Conservation (phyloP, 2,888 invertebrate genomes). For the Netelia fuscicornis region DNA sequence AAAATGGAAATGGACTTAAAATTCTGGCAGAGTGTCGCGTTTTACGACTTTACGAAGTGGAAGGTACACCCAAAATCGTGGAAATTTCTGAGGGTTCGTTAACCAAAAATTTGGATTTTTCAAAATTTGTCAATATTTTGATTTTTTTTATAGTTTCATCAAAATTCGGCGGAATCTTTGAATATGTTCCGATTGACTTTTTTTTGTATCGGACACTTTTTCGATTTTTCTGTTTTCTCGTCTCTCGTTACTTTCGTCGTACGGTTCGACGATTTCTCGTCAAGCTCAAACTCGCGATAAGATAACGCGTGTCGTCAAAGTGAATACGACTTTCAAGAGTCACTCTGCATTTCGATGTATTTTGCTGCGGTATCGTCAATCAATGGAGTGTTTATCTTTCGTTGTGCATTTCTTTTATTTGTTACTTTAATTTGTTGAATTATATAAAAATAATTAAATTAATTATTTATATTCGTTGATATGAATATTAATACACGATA, state of each 20-base stretch:
- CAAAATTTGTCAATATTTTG: constrained; percentile 1
- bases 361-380: constrained; percentile 27
- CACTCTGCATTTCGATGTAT: background rate
- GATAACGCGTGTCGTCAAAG: constrained; percentile 43
- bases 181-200: background rate
- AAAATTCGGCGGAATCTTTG: background rate
- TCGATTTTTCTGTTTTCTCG: constrained; percentile 33
- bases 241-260: background rate
- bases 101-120: constrained; percentile 13
- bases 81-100: constrained; percentile 75
- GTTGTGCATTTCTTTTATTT: no score
- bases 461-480: background rate
- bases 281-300: constrained; percentile 56
- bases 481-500: background rate
- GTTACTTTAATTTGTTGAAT: no score
- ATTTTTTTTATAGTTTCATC: background rate
- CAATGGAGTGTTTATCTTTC: background rate
- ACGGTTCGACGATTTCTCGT: constrained; percentile 49
- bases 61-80: constrained; percentile 76
- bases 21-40: constrained; percentile 75
- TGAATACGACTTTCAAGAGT: constrained; percentile 8
- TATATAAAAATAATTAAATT: background rate
- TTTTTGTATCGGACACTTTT: background rate
- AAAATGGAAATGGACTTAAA: constrained; percentile 75
- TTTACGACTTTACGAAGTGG: constrained; percentile 75